Evolutionary conservation across 2,888 invertebrate genomes (phyloP).

Genomic region (Tenthredo distinguenda): DNA sequence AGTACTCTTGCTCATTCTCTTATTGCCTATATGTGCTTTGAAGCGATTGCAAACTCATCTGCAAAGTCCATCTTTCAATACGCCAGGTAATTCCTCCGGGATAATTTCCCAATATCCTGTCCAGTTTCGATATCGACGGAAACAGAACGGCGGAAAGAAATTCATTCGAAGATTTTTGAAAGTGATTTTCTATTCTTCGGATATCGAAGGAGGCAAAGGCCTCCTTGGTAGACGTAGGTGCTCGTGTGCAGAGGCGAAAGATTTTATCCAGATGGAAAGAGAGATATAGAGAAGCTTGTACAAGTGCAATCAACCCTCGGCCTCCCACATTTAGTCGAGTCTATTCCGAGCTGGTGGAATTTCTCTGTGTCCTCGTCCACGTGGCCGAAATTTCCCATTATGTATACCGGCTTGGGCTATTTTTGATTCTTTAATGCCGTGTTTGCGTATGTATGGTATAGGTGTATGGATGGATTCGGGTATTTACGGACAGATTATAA

Average conservation of each 20-base stretch:
- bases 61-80: background rate
- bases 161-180: background rate
- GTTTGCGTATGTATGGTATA: background rate
- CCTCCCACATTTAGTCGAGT: conserved; percentile 43
- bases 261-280: conserved; percentile 16
- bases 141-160: no score
- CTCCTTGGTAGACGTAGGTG: no score
- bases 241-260: background rate
- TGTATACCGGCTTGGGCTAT: conserved; percentile 19
- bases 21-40: background rate
- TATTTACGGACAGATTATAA: background rate
- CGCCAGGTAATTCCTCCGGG: background rate
- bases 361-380: conserved; percentile 36
- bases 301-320: conserved; percentile 45
- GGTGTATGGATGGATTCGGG: background rate
- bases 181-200: background rate
- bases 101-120: background rate
- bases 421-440: conserved; percentile 17
- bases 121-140: background rate
- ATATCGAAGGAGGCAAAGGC: no score
- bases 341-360: conserved; percentile 38
- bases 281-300: background rate
- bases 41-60: background rate
- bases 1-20: background rate
- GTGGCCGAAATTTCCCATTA: conserved; percentile 35